These are phyloP conservation scores for Pollenia angustigena DNA, from an alignment of 2,888 invertebrate species.

Conservation along the genomic window DNA sequence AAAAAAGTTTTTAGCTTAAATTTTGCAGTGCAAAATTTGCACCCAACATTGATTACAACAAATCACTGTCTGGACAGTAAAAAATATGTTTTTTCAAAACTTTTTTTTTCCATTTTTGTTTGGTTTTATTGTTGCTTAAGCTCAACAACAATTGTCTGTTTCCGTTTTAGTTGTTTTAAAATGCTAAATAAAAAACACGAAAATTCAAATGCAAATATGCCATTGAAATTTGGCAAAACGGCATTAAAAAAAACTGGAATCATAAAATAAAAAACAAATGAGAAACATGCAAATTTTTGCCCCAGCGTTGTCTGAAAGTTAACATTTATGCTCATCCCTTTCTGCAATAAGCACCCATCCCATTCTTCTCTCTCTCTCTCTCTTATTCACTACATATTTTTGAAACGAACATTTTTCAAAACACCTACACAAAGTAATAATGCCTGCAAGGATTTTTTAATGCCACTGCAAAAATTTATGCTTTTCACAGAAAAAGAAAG, in stretches of 20 bases:
- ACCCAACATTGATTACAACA: constrained; percentile 57
- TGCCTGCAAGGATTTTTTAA: constrained; percentile 70
- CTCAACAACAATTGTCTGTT: constrained; percentile 70
- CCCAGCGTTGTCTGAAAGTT: constrained; percentile 62
- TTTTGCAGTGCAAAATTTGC: no score
- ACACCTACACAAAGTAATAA: constrained; percentile 70
- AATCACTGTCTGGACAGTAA: constrained; percentile 68
- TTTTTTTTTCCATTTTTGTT: neutral
- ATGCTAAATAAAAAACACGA: constrained; percentile 15
- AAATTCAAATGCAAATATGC: constrained; percentile 67
- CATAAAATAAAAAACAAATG: constrained; percentile 26
- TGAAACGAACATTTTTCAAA: constrained; percentile 30
- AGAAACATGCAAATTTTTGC: constrained; percentile 66
- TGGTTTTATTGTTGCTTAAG: constrained; percentile 64
- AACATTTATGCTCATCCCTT: constrained; percentile 66
- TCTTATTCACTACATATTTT: constrained; percentile 4
- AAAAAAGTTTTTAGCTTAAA: constrained; percentile 6
- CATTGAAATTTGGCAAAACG: constrained; percentile 57
- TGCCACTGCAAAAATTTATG: constrained; percentile 70
- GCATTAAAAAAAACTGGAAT: constrained; percentile 29
- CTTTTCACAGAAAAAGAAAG: constrained; percentile 53
- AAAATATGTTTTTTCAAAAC: constrained; percentile 59
- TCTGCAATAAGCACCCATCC: neutral
- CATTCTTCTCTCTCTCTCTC: neutral
- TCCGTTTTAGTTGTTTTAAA: constrained; percentile 55